Percentiles rank a stretch among this genome's conserved stretches.
Conservation (phyloP, 2,797 vertebrate species). For the Enteromius mattozi region DNA sequence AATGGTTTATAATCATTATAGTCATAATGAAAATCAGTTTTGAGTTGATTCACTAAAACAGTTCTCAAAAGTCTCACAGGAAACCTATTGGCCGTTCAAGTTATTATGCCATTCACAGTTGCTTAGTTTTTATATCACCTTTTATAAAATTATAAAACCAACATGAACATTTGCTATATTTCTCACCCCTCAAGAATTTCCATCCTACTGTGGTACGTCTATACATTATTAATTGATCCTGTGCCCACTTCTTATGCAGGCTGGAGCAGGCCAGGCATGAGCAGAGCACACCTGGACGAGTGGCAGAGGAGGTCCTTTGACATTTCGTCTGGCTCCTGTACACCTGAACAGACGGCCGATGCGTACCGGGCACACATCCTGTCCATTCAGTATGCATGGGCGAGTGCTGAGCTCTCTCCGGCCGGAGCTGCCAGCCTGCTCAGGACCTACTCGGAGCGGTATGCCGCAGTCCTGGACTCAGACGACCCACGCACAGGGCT, state of each 20-base stretch:
- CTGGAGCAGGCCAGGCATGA: conserved; percentile 81
- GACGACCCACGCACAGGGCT: conserved; percentile 85
- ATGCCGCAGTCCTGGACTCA: conserved; percentile 89
- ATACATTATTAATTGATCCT: conserved; percentile 70
- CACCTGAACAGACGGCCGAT: conserved; percentile 90
- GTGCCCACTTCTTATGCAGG: conserved; percentile 71
- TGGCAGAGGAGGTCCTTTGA: conserved; percentile 94
- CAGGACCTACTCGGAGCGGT: conserved; percentile 87
- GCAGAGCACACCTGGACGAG: conserved; percentile 85
- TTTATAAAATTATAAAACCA: neutral
- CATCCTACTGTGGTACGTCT: neutral
- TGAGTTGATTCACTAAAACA: neutral
- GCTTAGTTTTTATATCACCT: neutral
- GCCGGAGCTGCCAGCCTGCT: conserved; percentile 85
- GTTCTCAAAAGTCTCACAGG: neutral
- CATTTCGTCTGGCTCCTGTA: conserved; percentile 85
- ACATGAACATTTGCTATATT: conserved; percentile 30
- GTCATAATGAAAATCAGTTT: neutral
- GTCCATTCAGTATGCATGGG: conserved; percentile 93
- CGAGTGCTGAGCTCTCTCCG: conserved; percentile 87
- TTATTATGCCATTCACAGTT: neutral
- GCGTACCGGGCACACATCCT: conserved; percentile 90
- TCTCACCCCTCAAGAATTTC: conserved; percentile 30
- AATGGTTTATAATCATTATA: neutral
- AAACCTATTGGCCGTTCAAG: neutral